Conservation (phyloP, 2,113 vertebrate genomes). For the Phyllostomus hastatus region DNA sequence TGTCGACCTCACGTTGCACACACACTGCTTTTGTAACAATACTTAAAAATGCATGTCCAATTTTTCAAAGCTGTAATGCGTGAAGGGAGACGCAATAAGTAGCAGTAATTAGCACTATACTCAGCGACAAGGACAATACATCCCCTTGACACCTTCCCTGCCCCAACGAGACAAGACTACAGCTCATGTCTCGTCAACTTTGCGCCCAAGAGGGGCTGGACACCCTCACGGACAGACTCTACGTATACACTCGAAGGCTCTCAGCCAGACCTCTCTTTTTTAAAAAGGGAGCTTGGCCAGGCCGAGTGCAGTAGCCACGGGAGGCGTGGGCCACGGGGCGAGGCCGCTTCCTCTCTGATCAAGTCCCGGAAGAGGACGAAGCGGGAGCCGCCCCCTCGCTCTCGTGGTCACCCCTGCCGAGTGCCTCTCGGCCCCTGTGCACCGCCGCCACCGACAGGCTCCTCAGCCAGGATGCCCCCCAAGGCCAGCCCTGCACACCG, state of each 20-base stretch:
- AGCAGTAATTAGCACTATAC: background rate
- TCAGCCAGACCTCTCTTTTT: background rate
- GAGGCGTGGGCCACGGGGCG: background rate
- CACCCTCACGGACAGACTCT: background rate
- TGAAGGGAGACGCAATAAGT: background rate
- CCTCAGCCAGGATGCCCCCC: background rate
- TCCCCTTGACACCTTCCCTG: background rate
- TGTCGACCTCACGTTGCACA: background rate
- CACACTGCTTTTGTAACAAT: background rate
- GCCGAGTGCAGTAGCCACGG: rapidly evolving
- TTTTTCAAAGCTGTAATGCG: background rate
- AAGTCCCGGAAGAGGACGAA: no score
- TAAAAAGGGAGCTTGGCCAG: background rate
- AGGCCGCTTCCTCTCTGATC: background rate
- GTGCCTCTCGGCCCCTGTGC: no score
- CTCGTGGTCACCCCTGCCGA: rapidly evolving
- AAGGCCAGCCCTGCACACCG: background rate
- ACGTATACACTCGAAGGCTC: background rate
- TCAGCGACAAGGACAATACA: background rate
- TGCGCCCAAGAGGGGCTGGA: background rate
- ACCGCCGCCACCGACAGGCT: no score
- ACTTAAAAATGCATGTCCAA: background rate
- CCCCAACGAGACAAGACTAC: background rate
- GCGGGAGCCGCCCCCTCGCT: no score
- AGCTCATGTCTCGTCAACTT: background rate